Evolutionary conservation across 2,888 invertebrate species (phyloP).

Genomic region (Balanococcus diminutus): DNA sequence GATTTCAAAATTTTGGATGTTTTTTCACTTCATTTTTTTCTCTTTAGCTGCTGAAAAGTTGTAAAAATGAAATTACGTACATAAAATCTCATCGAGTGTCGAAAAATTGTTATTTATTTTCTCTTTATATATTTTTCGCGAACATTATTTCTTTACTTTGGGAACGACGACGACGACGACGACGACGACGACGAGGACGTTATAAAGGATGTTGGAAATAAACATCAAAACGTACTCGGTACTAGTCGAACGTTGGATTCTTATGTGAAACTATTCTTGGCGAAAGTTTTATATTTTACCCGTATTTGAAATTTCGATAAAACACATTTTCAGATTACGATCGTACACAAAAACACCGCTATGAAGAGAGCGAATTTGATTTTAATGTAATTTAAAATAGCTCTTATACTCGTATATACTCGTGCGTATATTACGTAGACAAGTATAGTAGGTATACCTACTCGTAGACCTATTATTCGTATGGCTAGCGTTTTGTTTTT

Average conservation of each 20-base stretch:
- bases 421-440: too few relatives aligned
- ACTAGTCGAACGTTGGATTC: background rate
- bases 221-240: background rate
- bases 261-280: background rate
- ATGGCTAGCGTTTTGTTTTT: too few relatives aligned
- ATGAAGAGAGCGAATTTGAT: background rate
- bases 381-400: background rate
- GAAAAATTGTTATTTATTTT: background rate
- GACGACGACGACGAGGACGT: too few relatives aligned
- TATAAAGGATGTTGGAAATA: background rate
- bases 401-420: background rate
- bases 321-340: background rate
- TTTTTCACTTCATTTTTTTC: background rate
- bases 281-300: background rate
- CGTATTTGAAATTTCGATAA: background rate
- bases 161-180: background rate
- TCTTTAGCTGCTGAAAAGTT: background rate
- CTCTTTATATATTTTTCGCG: background rate
- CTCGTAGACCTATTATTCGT: too few relatives aligned
- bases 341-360: background rate
- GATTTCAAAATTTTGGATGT: background rate
- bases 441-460: too few relatives aligned
- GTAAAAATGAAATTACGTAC: background rate
- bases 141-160: background rate
- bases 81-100: background rate